phyloP scores from a whole-genome alignment of 92 coral and sea anemone genomes.

The Parazoanthus darwini region DNA sequence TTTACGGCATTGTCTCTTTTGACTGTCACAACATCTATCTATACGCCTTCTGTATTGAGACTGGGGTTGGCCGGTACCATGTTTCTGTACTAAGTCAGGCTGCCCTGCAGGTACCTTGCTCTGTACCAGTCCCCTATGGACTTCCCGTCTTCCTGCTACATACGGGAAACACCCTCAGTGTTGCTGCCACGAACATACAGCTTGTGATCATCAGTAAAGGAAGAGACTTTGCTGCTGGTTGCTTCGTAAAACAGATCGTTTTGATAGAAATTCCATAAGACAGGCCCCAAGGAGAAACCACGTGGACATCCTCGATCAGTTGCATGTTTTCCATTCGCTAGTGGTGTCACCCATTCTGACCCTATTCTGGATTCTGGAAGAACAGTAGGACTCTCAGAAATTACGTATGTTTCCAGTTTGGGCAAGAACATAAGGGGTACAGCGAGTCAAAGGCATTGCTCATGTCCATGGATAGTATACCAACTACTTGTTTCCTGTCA shows the following conservation, averaged over 20 bases:
- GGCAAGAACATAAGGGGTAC: slow-evolving; percentile 52
- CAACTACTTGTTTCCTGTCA: slow-evolving; percentile 42
- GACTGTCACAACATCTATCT: not conserved
- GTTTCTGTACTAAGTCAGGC: not conserved
- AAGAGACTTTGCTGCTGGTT: slow-evolving; percentile 46
- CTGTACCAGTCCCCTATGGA: slow-evolving; percentile 46
- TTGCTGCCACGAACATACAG: slow-evolving; percentile 35
- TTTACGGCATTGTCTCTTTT: not conserved
- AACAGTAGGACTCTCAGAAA: slow-evolving; percentile 34
- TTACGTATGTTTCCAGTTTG: not conserved
- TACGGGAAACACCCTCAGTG: not conserved
- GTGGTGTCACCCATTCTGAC: slow-evolving; percentile 35
- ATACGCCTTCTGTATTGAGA: no score
- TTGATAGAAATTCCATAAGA: slow-evolving; percentile 59
- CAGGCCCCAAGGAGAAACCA: slow-evolving; percentile 52
- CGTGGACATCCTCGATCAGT: slow-evolving; percentile 54
- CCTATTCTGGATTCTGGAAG: slow-evolving; percentile 25
- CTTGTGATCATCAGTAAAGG: slow-evolving; percentile 66
- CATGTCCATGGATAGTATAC: slow-evolving; percentile 14
- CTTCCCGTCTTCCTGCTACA: slow-evolving; percentile 33
- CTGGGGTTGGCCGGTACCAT: not conserved
- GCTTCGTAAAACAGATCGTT: slow-evolving; percentile 51
- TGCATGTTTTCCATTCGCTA: slow-evolving; percentile 32
- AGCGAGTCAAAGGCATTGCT: slow-evolving; percentile 66
- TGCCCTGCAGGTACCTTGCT: not conserved